A percentile compares a stretch with the other conserved stretches of the same genome.
Conservation (phyloP, 2,888 invertebrate species). For the Rhamphomyia laevipes region DNA sequence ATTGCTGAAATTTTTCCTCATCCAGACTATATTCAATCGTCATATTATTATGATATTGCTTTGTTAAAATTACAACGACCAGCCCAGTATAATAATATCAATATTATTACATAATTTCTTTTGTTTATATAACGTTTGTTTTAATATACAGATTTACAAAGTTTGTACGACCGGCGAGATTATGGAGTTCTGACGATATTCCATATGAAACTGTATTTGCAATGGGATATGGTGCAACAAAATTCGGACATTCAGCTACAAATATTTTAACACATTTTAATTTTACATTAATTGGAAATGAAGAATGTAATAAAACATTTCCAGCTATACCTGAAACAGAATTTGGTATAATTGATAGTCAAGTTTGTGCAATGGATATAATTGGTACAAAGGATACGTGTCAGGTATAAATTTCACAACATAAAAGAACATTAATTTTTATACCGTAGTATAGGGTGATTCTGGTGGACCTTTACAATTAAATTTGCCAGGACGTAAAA, state of each 20-base stretch:
- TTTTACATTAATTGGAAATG: constrained; percentile 27
- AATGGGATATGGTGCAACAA: constrained; percentile 49
- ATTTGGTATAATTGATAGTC: constrained; percentile 26
- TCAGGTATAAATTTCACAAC: constrained; percentile 20
- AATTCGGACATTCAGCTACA: constrained; percentile 32
- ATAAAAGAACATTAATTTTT: not conserved
- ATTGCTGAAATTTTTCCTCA: constrained; percentile 30
- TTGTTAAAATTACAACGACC: constrained; percentile 27
- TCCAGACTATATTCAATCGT: constrained; percentile 34
- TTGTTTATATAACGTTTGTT: not conserved
- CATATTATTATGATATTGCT: constrained; percentile 43
- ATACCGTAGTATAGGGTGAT: constrained; percentile 24
- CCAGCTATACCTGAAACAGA: constrained; percentile 22
- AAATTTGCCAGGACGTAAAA: constrained; percentile 22
- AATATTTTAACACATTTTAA: constrained; percentile 30
- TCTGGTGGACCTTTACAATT: constrained; percentile 34
- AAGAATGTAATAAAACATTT: constrained; percentile 24
- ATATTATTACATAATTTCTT: not conserved
- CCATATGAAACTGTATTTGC: constrained; percentile 41
- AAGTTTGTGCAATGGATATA: constrained; percentile 31
- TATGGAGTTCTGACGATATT: constrained; percentile 37
- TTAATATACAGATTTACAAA: constrained; percentile 22
- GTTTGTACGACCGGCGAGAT: constrained; percentile 45
- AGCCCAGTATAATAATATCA: constrained; percentile 14
- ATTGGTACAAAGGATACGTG: constrained; percentile 29